Percentiles rank a stretch among this genome's conserved stretches.
Conservation (phyloP, 2,888 invertebrate genomes). For the Volucella inanis region DNA sequence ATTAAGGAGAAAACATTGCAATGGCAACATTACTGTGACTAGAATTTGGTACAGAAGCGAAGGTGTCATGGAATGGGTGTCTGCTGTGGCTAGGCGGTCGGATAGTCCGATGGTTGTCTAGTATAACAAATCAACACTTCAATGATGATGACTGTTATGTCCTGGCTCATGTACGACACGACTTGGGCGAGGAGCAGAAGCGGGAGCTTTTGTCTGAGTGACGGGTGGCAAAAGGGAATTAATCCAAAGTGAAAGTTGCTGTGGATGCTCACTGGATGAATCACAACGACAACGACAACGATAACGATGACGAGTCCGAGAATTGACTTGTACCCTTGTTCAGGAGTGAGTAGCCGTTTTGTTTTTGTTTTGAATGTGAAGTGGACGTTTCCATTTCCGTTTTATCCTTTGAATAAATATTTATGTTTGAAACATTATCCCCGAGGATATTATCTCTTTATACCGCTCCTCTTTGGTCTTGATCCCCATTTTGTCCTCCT, state of each 20-base stretch:
- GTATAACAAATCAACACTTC: slow-evolving; percentile 71
- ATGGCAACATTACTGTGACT: not conserved
- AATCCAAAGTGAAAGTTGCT: slow-evolving; percentile 76
- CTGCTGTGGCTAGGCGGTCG: not conserved
- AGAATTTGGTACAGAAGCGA: slow-evolving; percentile 2
- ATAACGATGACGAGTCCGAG: slow-evolving; percentile 53
- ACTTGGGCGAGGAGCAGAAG: slow-evolving; percentile 46
- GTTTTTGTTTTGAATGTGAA: slow-evolving; percentile 50
- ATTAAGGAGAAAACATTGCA: slow-evolving; percentile 30
- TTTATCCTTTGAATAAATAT: slow-evolving; percentile 72
- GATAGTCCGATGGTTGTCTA: slow-evolving; percentile 52
- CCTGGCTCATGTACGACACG: slow-evolving; percentile 27
- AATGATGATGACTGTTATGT: slow-evolving; percentile 53
- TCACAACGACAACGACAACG: slow-evolving; percentile 18
- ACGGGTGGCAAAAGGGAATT: slow-evolving; percentile 53
- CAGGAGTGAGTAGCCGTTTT: not conserved
- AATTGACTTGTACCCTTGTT: not conserved
- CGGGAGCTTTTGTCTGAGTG: slow-evolving; percentile 28
- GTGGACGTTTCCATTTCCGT: slow-evolving; percentile 64
- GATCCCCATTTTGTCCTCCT: not conserved
- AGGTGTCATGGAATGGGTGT: slow-evolving; percentile 34
- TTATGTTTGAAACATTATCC: slow-evolving; percentile 69
- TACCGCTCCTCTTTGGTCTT: slow-evolving; percentile 21
- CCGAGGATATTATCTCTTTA: slow-evolving; percentile 70
- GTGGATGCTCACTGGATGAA: slow-evolving; percentile 7